phyloP scores from a whole-genome alignment of 1,140 invertebrate species.

The Zaprionus taronus region DNA sequence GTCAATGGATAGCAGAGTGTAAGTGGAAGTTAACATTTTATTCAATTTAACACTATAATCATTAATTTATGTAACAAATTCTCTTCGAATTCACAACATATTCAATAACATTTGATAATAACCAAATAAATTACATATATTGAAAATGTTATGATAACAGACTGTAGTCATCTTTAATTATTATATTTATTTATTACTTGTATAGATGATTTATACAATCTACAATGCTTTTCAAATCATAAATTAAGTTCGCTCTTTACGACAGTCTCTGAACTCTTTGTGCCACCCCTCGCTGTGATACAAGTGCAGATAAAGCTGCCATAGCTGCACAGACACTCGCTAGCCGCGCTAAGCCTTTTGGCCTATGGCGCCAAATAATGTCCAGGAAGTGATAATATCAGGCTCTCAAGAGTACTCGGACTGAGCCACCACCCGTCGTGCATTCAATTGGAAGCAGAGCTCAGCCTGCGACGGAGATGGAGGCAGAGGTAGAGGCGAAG shows the following conservation, averaged over 20 bases:
- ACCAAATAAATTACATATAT: too few relatives aligned
- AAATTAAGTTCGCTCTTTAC: too few relatives aligned
- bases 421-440: conserved; percentile 48
- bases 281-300: conserved; percentile 24
- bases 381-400: conserved; percentile 81
- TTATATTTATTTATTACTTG: too few relatives aligned
- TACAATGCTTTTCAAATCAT: too few relatives aligned
- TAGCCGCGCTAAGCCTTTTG: conserved; percentile 70
- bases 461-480: not conserved
- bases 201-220: too few relatives aligned
- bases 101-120: too few relatives aligned
- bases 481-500: not conserved
- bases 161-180: too few relatives aligned
- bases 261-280: not conserved
- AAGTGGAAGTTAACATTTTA: too few relatives aligned
- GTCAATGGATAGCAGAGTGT: too few relatives aligned
- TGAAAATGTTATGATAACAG: too few relatives aligned
- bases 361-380: conserved; percentile 78
- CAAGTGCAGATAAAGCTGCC: conserved; percentile 32
- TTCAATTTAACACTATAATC: too few relatives aligned
- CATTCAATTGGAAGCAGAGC: conserved; percentile 75
- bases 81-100: too few relatives aligned
- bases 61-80: not conserved
- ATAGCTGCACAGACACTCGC: conserved; percentile 49
- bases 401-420: conserved; percentile 56